Percentiles rank a stretch among this genome's conserved stretches.
Conservation (phyloP, 2,797 vertebrate genomes). For the Melanogrammus aeglefinus region DNA sequence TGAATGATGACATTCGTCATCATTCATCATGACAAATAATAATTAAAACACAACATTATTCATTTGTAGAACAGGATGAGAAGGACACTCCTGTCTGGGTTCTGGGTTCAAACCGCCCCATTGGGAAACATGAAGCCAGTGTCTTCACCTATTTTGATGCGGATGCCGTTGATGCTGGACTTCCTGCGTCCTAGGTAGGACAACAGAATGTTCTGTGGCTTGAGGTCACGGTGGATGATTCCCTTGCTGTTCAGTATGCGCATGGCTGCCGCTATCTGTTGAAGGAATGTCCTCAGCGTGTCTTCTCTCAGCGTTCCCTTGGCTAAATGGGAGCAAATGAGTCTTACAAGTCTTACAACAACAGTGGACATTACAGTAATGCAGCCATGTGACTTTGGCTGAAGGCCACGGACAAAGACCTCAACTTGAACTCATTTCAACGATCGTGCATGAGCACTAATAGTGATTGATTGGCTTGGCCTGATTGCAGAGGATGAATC, state of each 20-base stretch:
- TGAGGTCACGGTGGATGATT: slow-evolving; percentile 94
- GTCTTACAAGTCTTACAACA: not conserved
- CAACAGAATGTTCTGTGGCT: slow-evolving; percentile 94
- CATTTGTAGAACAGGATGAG: not conserved
- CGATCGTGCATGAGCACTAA: not conserved
- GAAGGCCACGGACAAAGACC: not conserved
- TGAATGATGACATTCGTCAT: too few relatives aligned
- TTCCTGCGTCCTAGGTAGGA: slow-evolving; percentile 85
- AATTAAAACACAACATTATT: not conserved
- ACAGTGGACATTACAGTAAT: not conserved
- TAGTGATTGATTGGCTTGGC: not conserved
- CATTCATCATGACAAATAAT: not conserved
- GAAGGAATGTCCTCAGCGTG: slow-evolving; percentile 91
- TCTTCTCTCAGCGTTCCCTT: slow-evolving; percentile 95
- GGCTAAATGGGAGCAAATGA: slow-evolving; percentile 62
- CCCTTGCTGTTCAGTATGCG: slow-evolving; percentile 91
- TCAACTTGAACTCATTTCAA: not conserved
- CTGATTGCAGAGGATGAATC: not conserved
- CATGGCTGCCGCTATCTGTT: slow-evolving; percentile 97
- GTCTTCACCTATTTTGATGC: slow-evolving; percentile 89
- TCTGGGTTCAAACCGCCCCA: not conserved
- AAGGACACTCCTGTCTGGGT: not conserved
- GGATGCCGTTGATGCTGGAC: slow-evolving; percentile 84
- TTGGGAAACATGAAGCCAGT: too few relatives aligned
- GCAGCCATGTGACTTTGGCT: not conserved